Percentiles rank a stretch among this genome's conserved stretches.
phyloP scores from a whole-genome alignment of 2,113 vertebrate species.

The Solea senegalensis region DNA sequence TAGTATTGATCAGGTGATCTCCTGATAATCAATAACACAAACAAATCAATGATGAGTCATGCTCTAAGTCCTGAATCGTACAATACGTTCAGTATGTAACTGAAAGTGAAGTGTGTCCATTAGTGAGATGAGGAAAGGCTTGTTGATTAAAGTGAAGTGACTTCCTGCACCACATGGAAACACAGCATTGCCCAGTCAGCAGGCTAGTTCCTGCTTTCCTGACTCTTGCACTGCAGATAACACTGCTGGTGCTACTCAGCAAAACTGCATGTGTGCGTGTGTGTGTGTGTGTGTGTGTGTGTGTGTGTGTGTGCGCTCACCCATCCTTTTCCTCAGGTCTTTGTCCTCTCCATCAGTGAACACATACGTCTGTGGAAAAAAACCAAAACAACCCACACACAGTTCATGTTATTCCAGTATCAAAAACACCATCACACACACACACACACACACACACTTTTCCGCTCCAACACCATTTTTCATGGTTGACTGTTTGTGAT shows the following conservation, averaged over 20 bases:
- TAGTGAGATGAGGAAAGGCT: constrained; percentile 26
- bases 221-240: constrained; percentile 45
- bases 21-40: constrained; percentile 64
- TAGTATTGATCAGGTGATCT: constrained; percentile 87
- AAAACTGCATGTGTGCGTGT: constrained; percentile 28
- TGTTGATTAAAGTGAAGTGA: constrained; percentile 36
- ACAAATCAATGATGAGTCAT: no score
- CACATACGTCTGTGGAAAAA: constrained; percentile 88
- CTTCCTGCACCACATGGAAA: constrained; percentile 64
- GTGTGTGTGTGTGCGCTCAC: constrained; percentile 78
- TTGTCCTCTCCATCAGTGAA: constrained; percentile 92
- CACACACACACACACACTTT: neutral
- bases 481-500: constrained; percentile 25
- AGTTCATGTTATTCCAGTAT: constrained; percentile 41
- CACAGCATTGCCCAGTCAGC: constrained; percentile 61
- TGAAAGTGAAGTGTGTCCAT: constrained; percentile 40
- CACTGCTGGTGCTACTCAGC: constrained; percentile 50
- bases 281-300: constrained; percentile 20
- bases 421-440: constrained; percentile 1
- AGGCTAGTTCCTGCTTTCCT: constrained; percentile 58
- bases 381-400: constrained; percentile 28
- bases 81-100: constrained; percentile 7
- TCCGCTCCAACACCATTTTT: constrained; percentile 25
- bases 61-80: constrained; percentile 27
- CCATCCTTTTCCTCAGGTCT: constrained; percentile 84